Conservation (phyloP, 2,888 invertebrate genomes). For the Gymnosoma rotundatum region DNA sequence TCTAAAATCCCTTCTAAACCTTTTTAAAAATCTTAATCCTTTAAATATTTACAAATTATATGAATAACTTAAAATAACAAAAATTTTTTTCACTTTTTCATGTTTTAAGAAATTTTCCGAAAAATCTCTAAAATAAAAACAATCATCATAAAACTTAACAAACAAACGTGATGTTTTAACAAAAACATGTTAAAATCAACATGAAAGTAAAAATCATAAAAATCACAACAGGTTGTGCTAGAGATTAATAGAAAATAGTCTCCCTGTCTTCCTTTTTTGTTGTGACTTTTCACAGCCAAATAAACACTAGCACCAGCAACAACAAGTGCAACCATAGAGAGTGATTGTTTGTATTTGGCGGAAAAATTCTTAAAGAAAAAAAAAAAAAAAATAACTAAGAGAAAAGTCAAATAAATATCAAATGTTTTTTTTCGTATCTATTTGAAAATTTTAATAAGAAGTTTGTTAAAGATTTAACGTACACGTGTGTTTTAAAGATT, state of each 20-base stretch:
- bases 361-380: conserved; percentile 21
- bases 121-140: too few species aligned
- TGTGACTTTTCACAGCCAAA: conserved; percentile 48
- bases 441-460: neutral
- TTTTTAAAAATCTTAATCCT: too few species aligned
- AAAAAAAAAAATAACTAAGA: neutral
- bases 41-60: too few species aligned
- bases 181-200: conserved; percentile 6
- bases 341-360: conserved; percentile 1
- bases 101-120: too few species aligned
- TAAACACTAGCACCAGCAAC: conserved; percentile 6
- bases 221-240: conserved; percentile 54
- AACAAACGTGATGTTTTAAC: neutral
- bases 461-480: neutral
- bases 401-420: conserved; percentile 49
- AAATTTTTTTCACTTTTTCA: too few species aligned
- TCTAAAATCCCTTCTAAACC: too few species aligned
- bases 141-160: too few species aligned
- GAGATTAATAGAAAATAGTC: conserved; percentile 19
- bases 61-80: too few species aligned
- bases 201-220: conserved; percentile 19
- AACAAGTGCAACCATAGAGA: conserved; percentile 53
- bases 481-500: conserved; percentile 48
- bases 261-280: conserved; percentile 1
- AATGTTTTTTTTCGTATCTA: neutral